Evolutionary conservation across 1,140 invertebrate genomes (phyloP).

Genomic region (Cephus cinctus): DNA sequence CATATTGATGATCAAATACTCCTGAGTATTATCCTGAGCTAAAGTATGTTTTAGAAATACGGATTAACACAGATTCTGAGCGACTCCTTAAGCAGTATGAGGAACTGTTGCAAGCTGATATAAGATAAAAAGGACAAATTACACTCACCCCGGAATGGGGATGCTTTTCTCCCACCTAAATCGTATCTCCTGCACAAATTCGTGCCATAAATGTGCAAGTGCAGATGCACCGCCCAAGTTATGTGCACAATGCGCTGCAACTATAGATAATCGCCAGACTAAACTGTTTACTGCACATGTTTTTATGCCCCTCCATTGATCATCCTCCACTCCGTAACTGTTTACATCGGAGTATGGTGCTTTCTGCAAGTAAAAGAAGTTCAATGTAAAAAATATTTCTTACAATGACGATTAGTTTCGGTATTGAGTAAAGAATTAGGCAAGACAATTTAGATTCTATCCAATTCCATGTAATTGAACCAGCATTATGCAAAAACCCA

Average conservation of each 20-base stretch:
- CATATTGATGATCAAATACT: too few relatives aligned
- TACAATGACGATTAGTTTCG: neutral
- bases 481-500: too few relatives aligned
- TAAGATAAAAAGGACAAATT: too few relatives aligned
- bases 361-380: constrained; percentile 38
- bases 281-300: constrained; percentile 76
- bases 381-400: neutral
- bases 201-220: constrained; percentile 89
- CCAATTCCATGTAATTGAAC: too few relatives aligned
- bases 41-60: too few relatives aligned
- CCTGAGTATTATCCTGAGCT: too few relatives aligned
- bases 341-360: constrained; percentile 40
- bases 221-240: constrained; percentile 76
- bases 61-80: too few relatives aligned
- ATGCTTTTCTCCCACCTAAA: constrained; percentile 85
- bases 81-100: too few relatives aligned
- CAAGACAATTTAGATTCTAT: too few relatives aligned
- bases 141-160: constrained; percentile 80
- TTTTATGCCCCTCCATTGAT: constrained; percentile 64
- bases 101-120: too few relatives aligned
- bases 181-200: constrained; percentile 86
- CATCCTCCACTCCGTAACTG: constrained; percentile 37
- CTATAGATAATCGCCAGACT: constrained; percentile 80
- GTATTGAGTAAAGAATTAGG: neutral
- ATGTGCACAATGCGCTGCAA: constrained; percentile 74